A percentile compares a stretch with the other conserved stretches of the same genome.
Conservation (phyloP, 1,140 invertebrate species). For the Drosophila pandora region DNA sequence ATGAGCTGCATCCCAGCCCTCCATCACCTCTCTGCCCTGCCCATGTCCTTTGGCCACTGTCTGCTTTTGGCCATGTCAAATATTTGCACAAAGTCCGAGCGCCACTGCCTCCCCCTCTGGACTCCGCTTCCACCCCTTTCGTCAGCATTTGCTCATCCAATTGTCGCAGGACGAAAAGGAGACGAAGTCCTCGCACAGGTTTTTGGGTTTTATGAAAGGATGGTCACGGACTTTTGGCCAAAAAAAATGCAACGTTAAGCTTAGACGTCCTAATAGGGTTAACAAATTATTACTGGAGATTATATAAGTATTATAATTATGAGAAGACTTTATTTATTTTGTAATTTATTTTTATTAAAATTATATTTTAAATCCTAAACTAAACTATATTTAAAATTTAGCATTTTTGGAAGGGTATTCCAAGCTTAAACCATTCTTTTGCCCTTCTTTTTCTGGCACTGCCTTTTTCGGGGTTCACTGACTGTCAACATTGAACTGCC, state of each 20-base stretch:
- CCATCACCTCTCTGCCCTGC: background rate
- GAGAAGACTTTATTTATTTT: too few species aligned
- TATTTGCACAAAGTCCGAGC: conserved; percentile 73
- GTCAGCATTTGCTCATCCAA: conserved; percentile 55
- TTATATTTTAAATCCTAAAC: too few species aligned
- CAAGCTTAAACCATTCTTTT: background rate
- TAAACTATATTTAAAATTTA: background rate
- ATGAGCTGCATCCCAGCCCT: conserved; percentile 48
- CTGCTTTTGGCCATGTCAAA: conserved; percentile 70
- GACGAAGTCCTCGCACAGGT: conserved; percentile 28
- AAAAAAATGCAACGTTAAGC: conserved; percentile 55
- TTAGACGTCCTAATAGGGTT: background rate
- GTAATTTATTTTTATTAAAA: too few species aligned
- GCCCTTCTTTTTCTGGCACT: conserved; percentile 9
- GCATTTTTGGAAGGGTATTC: conserved; percentile 1
- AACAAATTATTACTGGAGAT: background rate
- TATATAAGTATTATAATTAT: background rate
- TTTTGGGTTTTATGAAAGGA: background rate
- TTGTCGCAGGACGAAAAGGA: conserved; percentile 41
- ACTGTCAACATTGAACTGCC: conserved; percentile 63
- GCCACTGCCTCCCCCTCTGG: background rate
- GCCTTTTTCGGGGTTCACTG: conserved; percentile 67
- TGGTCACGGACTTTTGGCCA: conserved; percentile 42
- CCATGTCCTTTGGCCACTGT: conserved; percentile 19
- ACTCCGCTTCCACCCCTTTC: conserved; percentile 28